Conservation (phyloP, 2,888 invertebrate species). For the Drosophila neotestacea region DNA sequence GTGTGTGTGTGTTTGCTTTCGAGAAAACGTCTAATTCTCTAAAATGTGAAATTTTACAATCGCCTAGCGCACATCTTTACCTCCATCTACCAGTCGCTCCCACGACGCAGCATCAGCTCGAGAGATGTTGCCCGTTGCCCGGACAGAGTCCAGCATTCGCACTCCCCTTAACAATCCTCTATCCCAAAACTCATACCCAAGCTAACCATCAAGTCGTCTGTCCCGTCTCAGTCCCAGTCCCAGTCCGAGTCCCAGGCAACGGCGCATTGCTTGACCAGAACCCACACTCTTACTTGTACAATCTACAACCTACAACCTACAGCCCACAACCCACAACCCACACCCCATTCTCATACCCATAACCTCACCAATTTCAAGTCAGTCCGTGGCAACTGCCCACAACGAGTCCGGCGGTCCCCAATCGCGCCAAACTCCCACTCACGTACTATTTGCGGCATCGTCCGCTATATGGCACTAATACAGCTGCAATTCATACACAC, state of each 20-base stretch:
- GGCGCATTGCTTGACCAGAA: conserved; percentile 77
- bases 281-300: background rate
- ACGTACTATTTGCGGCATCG: conserved; percentile 70
- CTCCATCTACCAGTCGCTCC: conserved; percentile 63
- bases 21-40: conserved; percentile 81
- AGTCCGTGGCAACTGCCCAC: conserved; percentile 75
- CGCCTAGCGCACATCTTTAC: conserved; percentile 81
- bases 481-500: conserved; percentile 27
- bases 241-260: conserved; percentile 49
- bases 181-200: conserved; percentile 34
- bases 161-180: conserved; percentile 12
- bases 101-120: conserved; percentile 66
- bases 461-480: conserved; percentile 62
- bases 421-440: conserved; percentile 75
- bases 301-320: background rate
- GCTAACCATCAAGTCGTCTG: conserved; percentile 76
- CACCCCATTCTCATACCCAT: conserved; percentile 19
- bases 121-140: conserved; percentile 69
- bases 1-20: conserved; percentile 46
- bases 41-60: conserved; percentile 83
- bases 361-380: conserved; percentile 31
- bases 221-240: conserved; percentile 64
- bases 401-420: conserved; percentile 70
- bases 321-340: conserved; percentile 18
- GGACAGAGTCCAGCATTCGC: conserved; percentile 43